A percentile compares a stretch with the other conserved stretches of the same genome.
phyloP scores from a whole-genome alignment of 2,888 invertebrate genomes.

The Mythimna ferrago region DNA sequence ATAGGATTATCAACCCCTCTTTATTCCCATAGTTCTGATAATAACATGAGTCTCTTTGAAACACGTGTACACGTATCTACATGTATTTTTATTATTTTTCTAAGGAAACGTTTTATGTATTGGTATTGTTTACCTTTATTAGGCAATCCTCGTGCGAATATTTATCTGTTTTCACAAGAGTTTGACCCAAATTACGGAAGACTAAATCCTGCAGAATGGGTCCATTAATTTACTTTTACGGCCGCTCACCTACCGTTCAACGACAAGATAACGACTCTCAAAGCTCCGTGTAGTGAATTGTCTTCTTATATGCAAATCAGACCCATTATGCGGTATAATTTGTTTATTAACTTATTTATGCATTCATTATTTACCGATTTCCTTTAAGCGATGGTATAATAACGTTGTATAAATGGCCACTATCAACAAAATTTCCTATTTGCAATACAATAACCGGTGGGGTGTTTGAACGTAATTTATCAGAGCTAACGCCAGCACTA shows the following conservation, averaged over 20 bases:
- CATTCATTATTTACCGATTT: constrained; percentile 40
- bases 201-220: constrained; percentile 69
- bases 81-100: constrained; percentile 7
- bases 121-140: constrained; percentile 58
- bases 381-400: constrained; percentile 28
- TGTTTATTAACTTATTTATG: constrained; percentile 53
- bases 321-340: constrained; percentile 58
- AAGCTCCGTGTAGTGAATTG: constrained; percentile 58
- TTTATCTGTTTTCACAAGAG: constrained; percentile 67
- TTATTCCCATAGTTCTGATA: constrained; percentile 23
- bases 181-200: constrained; percentile 76
- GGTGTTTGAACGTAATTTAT: constrained; percentile 61
- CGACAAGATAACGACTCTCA: constrained; percentile 75
- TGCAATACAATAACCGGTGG: constrained; percentile 43
- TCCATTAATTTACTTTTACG: constrained; percentile 76
- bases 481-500: constrained; percentile 64
- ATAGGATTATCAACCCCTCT: constrained; percentile 31
- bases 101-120: constrained; percentile 15
- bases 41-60: neutral
- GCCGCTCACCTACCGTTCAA: constrained; percentile 76
- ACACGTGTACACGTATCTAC: neutral
- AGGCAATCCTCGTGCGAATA: constrained; percentile 62
- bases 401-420: constrained; percentile 36
- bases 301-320: constrained; percentile 65
- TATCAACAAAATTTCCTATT: constrained; percentile 45